phyloP scores from a whole-genome alignment of 2,113 vertebrate species.

The Promerops cafer region DNA sequence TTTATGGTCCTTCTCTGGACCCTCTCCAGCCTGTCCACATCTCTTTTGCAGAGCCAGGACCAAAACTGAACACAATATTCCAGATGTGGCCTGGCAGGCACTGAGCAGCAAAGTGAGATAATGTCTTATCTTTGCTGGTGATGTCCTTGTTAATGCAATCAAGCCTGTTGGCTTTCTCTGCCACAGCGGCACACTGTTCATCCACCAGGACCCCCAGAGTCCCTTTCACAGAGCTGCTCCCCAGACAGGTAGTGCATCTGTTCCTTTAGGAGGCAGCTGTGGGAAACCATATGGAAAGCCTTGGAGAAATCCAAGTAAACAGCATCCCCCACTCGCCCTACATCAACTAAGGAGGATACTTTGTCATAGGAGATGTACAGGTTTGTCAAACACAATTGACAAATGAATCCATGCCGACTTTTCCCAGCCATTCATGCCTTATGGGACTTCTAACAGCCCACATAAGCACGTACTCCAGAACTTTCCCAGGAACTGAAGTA shows the following conservation, averaged over 20 bases:
- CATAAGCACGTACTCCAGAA: background rate
- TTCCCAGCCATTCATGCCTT: background rate
- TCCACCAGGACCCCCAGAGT: background rate
- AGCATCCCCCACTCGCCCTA: accelerated
- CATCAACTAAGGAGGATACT: too few species aligned
- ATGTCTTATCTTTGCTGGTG: background rate
- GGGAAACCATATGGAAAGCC: background rate
- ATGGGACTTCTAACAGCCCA: background rate
- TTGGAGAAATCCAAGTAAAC: background rate
- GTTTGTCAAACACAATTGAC: background rate
- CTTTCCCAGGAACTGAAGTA: background rate
- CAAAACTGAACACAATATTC: background rate
- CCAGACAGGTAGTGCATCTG: too few species aligned
- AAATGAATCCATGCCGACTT: background rate
- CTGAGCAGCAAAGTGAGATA: background rate
- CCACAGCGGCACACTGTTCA: background rate
- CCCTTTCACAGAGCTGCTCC: background rate
- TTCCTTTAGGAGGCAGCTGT: background rate
- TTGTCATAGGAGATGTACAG: background rate
- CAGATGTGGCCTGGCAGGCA: background rate
- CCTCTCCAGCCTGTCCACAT: background rate
- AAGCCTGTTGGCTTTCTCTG: background rate
- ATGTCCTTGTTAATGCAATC: background rate
- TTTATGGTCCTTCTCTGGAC: background rate
- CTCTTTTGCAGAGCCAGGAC: background rate